phyloP scores from a whole-genome alignment of 1,140 invertebrate genomes.

The Eurytemora carolleeae region DNA sequence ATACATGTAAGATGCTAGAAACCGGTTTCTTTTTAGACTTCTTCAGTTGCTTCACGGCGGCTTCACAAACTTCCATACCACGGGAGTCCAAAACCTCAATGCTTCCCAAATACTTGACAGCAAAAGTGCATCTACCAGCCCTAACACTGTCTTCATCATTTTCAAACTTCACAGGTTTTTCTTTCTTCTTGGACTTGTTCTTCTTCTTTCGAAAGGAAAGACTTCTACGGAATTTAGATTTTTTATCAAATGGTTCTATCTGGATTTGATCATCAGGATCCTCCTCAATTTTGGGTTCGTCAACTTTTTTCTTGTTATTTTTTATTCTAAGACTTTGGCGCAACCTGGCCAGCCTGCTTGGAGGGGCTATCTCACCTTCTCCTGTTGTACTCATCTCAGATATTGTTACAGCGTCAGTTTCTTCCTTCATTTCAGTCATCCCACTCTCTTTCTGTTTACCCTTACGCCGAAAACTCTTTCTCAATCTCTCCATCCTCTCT shows the following conservation, averaged over 20 bases:
- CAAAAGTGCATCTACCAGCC: conserved; percentile 18
- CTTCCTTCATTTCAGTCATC: too few relatives aligned
- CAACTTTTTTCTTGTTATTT: background rate
- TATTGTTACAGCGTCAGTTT: too few relatives aligned
- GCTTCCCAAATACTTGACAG: conserved; percentile 75
- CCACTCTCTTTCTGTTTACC: too few relatives aligned
- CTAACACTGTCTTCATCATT: background rate
- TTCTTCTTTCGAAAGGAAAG: background rate
- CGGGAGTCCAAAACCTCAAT: conserved; percentile 97
- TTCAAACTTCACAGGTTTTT: background rate
- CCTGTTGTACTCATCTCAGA: too few relatives aligned
- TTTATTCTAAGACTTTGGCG: background rate
- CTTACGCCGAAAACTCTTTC: too few relatives aligned
- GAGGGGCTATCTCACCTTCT: too few relatives aligned
- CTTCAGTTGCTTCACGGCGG: conserved; percentile 79
- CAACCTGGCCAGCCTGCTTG: background rate
- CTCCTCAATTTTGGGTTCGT: background rate
- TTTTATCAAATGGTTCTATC: background rate
- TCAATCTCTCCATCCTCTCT: too few relatives aligned
- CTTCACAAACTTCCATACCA: conserved; percentile 98
- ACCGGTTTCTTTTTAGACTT: conserved; percentile 23
- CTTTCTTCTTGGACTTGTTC: background rate
- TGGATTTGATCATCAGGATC: background rate
- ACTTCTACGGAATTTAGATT: background rate
- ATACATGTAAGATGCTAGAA: background rate